Percentiles rank a stretch among this genome's conserved stretches.
Evolutionary conservation across 2,797 vertebrate species (phyloP).

Genomic region (Melanotaenia trifasciata): DNA sequence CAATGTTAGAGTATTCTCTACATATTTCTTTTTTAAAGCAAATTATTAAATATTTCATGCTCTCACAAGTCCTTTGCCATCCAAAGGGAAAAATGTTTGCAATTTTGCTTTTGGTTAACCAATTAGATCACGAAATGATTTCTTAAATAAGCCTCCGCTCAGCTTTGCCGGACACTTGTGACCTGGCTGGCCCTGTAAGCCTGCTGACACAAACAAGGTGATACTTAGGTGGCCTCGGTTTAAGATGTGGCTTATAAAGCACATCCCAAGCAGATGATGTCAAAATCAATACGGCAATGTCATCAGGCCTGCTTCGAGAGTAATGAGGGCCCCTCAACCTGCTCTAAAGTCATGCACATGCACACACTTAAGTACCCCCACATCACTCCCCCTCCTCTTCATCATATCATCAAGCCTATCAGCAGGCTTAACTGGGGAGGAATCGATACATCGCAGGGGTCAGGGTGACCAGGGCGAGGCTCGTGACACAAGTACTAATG

Average conservation of each 20-base stretch:
- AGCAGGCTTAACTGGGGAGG: constrained; percentile 69
- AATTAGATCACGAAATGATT: not conserved
- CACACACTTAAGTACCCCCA: constrained; percentile 62
- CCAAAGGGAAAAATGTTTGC: no score
- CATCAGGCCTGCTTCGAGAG: constrained; percentile 60
- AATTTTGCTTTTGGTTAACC: not conserved
- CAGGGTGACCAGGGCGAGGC: constrained; percentile 58
- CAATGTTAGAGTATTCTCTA: no score
- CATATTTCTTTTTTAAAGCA: no score
- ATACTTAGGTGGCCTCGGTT: constrained; percentile 63
- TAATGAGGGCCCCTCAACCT: constrained; percentile 56
- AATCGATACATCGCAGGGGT: constrained; percentile 74
- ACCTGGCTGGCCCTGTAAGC: constrained; percentile 45
- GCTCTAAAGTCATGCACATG: constrained; percentile 58
- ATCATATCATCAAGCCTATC: constrained; percentile 79
- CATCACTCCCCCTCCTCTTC: constrained; percentile 51
- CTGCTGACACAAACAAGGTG: constrained; percentile 75
- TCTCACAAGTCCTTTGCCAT: no score
- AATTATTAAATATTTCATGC: no score
- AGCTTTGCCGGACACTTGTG: constrained; percentile 9
- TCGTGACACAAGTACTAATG: constrained; percentile 75
- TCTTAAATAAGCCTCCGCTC: constrained; percentile 6
- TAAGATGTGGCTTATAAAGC: constrained; percentile 56
- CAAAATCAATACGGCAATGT: constrained; percentile 81
- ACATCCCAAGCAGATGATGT: constrained; percentile 74